Conservation (phyloP, 37 sponge, comb jelly and placozoan species). For the Diacarnus erythraeanus region DNA sequence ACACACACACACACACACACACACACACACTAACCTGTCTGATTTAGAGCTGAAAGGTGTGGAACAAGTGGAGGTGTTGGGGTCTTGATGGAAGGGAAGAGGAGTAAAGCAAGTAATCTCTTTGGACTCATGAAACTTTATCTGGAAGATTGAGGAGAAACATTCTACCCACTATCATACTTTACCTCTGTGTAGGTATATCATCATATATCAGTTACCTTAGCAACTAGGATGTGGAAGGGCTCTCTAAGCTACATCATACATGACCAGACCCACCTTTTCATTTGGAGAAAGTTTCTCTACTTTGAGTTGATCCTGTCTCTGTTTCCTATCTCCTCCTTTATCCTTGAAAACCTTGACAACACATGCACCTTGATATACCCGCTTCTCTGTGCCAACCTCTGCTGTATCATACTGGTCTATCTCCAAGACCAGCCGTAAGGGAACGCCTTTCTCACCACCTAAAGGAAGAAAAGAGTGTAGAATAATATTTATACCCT, state of each 20-base stretch:
- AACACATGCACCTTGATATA: slow-evolving; percentile 8
- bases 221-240: too few species aligned
- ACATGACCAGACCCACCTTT: neutral
- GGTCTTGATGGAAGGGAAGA: neutral
- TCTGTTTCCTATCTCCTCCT: slow-evolving; percentile 76
- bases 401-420: neutral
- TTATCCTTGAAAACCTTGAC: slow-evolving; percentile 69
- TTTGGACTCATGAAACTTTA: neutral
- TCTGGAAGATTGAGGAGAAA: neutral
- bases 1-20: too few species aligned
- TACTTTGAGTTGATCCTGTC: slow-evolving; percentile 55
- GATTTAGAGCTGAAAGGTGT: neutral
- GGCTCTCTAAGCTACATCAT: too few species aligned
- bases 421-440: slow-evolving; percentile 48
- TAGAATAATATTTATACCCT: neutral
- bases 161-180: too few species aligned
- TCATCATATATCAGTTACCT: too few species aligned
- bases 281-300: slow-evolving; percentile 60
- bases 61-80: neutral
- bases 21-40: too few species aligned
- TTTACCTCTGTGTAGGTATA: too few species aligned
- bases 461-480: too few species aligned
- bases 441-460: slow-evolving; percentile 77
- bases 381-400: neutral
- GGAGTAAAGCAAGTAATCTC: neutral